Base-by-base conservation (phyloP, 1,140 invertebrate genomes). In the Lepidotrigona ventralis region DNA sequence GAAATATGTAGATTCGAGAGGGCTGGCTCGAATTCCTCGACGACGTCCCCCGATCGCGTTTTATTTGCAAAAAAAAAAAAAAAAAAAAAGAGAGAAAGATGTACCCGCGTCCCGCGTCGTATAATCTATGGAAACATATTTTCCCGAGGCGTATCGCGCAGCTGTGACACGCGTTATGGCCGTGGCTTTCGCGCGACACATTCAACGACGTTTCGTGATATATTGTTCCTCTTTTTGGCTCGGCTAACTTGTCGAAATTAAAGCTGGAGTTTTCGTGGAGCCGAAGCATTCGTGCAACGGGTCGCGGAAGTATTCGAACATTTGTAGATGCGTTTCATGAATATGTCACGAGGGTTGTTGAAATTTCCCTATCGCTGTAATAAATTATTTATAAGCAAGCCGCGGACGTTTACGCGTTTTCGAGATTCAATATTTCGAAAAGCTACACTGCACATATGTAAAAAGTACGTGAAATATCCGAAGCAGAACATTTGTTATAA, bases 61-160 rank as follows among this genome's bases (percentile, higher is more conserved):
- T 23, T 23, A 14, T 75, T 12, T 53, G 63, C 26, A 17, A 29
- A 8, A 64, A 14, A 17, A 17, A 19, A 2, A 19, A 17, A 56
- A 14, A 54, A 53, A 14, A 53, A 53, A 53, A 15, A 9, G 26
- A 66, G 53, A 46, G 53, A 46, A n/a, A 33, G 64, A 60, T 56
- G 53, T 60, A 54, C n/a, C 23, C 33, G 15, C 19, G 29, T 56
- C 51, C 39, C 39, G 39, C 39, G 19, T 23, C 66, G 26, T n/a
- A 71, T 83, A 71, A 79, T 64, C 75, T 39, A 26, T 21, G 39
- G 56, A 33, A 54, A 71, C 81, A 51, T 78, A 53, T 82, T 82
- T 77, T 66, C 33, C 72, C 23, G 51, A 4, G 29, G 21, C 17
- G 54, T 69, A 77, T 77, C 69, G 58, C 33, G 73, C 79, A 81